Base-by-base conservation (phyloP, 1,140 invertebrate genomes). In the Chymomyza costata region DNA sequence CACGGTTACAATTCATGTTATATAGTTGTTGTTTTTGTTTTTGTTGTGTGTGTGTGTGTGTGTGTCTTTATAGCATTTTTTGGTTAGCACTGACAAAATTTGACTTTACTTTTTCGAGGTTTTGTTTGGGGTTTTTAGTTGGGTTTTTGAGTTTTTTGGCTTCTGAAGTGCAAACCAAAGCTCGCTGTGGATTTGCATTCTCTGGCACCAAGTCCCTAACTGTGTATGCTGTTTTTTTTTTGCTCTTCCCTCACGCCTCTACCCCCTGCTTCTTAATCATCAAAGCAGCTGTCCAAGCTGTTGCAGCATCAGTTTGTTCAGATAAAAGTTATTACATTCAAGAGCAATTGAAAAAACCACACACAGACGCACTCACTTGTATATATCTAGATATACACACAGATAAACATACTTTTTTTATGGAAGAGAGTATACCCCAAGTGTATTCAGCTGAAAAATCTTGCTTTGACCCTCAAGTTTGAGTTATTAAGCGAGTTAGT, bases 401-500 rank as follows among this genome's bases (percentile, higher is more conserved):
- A n/a, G n/a, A n/a, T n/a, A n/a, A n/a, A n/a, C n/a, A n/a, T n/a
- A n/a, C n/a, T n/a, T n/a, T n/a, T n/a, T n/a, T n/a, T n/a, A n/a
- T n/a, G n/a, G n/a, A n/a, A n/a, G n/a, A n/a, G n/a, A n/a, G n/a
- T n/a, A n/a, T n/a, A n/a, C n/a, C n/a, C n/a, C n/a, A n/a, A n/a
- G n/a, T n/a, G n/a, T n/a, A n/a, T n/a, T n/a, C 28, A 11, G 38
- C 17, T 40, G 21, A 21, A 11, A 43, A 28, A 59, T 55, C 60
- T 64, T 65, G 61, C 61, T 30, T 65, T 65, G 57, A 56, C 61
- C 54, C 61, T 56, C 57, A 65, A 65, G 61, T 65, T 56, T 51
- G 47, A 65, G 61, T 65, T 65, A 65, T 65, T 65, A 61, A 65
- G 61, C 61, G 50, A 64, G 61, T 65, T 65, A 65, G 61, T 65